A percentile compares a stretch with the other conserved stretches of the same genome.
Conservation (phyloP, 2,113 vertebrate genomes). For the Anarhynchus alexandrinus region DNA sequence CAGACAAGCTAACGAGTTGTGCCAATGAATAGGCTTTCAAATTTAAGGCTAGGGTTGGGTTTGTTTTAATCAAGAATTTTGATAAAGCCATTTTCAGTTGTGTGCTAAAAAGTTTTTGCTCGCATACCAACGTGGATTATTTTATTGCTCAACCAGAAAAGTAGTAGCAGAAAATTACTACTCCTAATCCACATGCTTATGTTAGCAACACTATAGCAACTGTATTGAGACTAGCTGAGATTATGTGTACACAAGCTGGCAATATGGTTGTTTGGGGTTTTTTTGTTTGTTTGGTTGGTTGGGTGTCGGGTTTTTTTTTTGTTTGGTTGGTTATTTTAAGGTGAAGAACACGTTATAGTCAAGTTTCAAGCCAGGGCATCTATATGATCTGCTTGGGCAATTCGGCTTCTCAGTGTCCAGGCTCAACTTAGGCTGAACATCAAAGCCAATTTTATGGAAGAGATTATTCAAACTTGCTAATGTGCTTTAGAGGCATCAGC, state of each 20-base stretch:
- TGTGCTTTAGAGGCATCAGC: neutral
- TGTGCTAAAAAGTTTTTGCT: neutral
- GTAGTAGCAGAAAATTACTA: neutral
- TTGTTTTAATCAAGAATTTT: slow-evolving; percentile 12
- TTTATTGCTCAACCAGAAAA: neutral
- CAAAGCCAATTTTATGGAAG: neutral
- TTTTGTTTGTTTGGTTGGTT: too few species aligned
- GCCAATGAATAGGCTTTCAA: neutral
- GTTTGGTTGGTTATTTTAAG: neutral
- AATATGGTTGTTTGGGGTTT: neutral
- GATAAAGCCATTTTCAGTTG: neutral
- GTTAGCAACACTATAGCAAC: neutral
- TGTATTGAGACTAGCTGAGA: neutral
- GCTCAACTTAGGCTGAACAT: neutral
- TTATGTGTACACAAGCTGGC: neutral
- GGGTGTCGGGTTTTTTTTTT: accelerated
- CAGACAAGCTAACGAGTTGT: neutral
- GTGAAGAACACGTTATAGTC: neutral
- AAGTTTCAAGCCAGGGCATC: neutral
- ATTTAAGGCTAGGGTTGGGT: neutral
- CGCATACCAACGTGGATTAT: accelerated
- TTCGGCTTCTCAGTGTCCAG: neutral
- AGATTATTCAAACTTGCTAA: neutral
- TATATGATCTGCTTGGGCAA: neutral
- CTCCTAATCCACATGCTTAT: neutral